These are phyloP conservation scores for Corvus hawaiiensis DNA, from an alignment of 2,113 vertebrate genomes.

Conservation along the genomic window DNA sequence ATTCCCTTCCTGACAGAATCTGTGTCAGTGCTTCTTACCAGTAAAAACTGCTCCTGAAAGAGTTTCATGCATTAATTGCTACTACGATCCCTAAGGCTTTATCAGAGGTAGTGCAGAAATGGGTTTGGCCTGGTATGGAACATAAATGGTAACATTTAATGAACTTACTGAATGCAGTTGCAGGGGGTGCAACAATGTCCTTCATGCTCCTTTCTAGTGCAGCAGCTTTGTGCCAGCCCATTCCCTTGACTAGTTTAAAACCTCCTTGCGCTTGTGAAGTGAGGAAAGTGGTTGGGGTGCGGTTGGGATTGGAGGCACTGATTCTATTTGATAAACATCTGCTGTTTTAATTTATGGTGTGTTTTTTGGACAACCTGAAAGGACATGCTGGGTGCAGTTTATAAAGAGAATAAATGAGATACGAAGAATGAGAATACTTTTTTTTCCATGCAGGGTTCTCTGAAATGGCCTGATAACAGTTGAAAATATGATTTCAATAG, in stretches of 20 bases:
- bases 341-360: background rate
- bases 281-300: background rate
- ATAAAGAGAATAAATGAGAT: background rate
- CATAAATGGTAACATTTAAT: background rate
- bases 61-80: background rate
- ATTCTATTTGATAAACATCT: constrained; percentile 14
- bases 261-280: background rate
- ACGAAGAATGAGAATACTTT: background rate
- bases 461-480: background rate
- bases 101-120: background rate
- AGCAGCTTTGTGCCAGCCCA: background rate
- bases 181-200: background rate
- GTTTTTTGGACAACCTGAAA: background rate
- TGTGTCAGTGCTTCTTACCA: background rate
- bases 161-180: background rate
- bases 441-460: background rate
- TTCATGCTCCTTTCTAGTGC: background rate
- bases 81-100: background rate
- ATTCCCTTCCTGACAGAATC: background rate
- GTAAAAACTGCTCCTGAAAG: background rate
- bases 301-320: background rate
- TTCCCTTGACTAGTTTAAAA: background rate
- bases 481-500: background rate
- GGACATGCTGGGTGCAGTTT: background rate
- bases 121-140: background rate